Base-by-base conservation (phyloP, 2,797 vertebrate genomes). In the Danio kyathit region DNA sequence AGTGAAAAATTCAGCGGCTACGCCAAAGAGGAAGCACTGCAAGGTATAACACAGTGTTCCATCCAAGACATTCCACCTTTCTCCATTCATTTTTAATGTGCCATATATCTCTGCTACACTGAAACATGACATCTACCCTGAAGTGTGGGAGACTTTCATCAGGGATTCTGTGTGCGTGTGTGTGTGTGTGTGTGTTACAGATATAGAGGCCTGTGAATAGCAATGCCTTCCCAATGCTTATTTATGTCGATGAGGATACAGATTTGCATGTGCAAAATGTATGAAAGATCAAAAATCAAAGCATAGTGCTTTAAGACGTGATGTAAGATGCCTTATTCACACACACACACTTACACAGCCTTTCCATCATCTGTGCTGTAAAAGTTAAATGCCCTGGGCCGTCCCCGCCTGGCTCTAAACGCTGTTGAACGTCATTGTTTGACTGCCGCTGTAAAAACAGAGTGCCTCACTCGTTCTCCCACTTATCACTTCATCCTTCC, bases 391-490 rank as follows among this genome's bases (percentile, higher is more conserved):
- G 71, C 61, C 44, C 38, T 49, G 74, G 60, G 64, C 76, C 11
- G 41, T 66, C 80, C 78, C 73, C 14, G 70, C 71, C 59, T 52
- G 65, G 41, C 84, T 83, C 49, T 74, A 76, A 86, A 74, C 38
- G 21, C 76, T 54, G 63, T 19, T 43, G 72, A 85, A 64, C 66
- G 7, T 64, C 71, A 38, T 40, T 51, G 72, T 86, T 76, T 87
- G 80, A 85, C 84, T 81, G 85, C 82, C 14, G 82, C 81, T 82
- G 79, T 86, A 84, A 84, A 86, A 87, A 71, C 82, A 79, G 60
- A 83, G 78, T 56, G 74, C 82, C 69, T 83, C 77, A 72, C 51
- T 87, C 65, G 64, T 79, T 80, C 78, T 73, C 73, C 63, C 72
- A 83, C 72, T 85, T 83, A 84, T 74, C 67, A 71, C 65, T 79